These are phyloP conservation scores for Erebia epiphron DNA, from an alignment of 2,888 invertebrate species.

Conservation along the genomic window DNA sequence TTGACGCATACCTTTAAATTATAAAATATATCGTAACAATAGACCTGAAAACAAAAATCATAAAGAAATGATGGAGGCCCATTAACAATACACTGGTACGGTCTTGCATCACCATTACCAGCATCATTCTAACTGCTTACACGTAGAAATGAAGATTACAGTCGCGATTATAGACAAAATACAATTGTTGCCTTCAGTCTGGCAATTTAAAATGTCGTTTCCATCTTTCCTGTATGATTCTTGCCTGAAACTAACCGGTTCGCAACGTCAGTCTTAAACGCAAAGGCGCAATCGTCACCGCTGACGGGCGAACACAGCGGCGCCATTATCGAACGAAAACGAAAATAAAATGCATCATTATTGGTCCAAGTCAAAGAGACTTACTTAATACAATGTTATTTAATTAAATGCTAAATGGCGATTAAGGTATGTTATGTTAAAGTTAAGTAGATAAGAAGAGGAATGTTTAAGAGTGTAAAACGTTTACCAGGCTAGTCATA, in stretches of 20 bases:
- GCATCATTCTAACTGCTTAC: neutral
- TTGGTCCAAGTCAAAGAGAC: slow-evolving; percentile 46
- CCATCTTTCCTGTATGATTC: slow-evolving; percentile 2
- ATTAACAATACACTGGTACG: neutral
- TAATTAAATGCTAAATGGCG: slow-evolving; percentile 35
- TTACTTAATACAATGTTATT: slow-evolving; percentile 23
- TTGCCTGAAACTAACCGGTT: slow-evolving; percentile 50
- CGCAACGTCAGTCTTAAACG: slow-evolving; percentile 51
- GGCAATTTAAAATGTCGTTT: neutral
- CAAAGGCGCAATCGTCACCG: slow-evolving; percentile 40
- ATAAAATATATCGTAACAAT: slow-evolving; percentile 43
- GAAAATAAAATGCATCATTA: slow-evolving; percentile 42
- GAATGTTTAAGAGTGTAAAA: slow-evolving; percentile 34
- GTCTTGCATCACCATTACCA: no score
- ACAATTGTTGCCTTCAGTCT: neutral
- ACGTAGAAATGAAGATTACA: neutral
- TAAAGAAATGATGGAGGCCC: slow-evolving; percentile 6
- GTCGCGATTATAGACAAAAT: neutral
- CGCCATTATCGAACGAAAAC: slow-evolving; percentile 27
- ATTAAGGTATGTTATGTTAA: slow-evolving; percentile 37
- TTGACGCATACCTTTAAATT: slow-evolving; percentile 36
- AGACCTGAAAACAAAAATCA: slow-evolving; percentile 46
- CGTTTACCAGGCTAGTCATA: slow-evolving; percentile 1
- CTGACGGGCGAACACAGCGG: slow-evolving; percentile 14
- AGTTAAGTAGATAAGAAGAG: slow-evolving; percentile 39